Evolutionary conservation across 2,888 invertebrate genomes (phyloP), one percentile per base, ranked within the genome.

Genomic region (Drosophila antonietae): DNA sequence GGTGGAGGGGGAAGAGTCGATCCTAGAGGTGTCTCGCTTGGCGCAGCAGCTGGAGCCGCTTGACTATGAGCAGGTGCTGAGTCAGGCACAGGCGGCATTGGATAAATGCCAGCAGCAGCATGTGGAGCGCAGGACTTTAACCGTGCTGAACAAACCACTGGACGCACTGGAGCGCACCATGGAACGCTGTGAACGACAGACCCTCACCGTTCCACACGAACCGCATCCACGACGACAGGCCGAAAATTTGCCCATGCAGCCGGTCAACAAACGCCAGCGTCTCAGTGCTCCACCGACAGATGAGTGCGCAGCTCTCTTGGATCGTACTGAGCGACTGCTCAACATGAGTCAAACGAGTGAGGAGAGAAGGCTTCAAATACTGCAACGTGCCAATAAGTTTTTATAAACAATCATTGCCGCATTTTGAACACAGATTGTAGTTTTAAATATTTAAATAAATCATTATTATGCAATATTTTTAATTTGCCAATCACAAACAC

Each of bases 311-410:
- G 43, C 15, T 3, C n/a, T 65, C 3, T 2, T 71, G 46, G 46
- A 68, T 49, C 65, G 75, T 56, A 75, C 62, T 0, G 71, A 57
- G 51, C 51, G 39, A 2, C 37, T 68, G 14, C 49, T 78, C 10
- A 15, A 63, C 6, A 3, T 5, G 0, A 59, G 46, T 2, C 68
- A 71, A 12, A 31, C 47, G 6, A 47, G 9, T 14, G 71, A 65
- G 4, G 64, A 68, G 59, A 64, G 76, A 10, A 71, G 77, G 8
- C 59, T 31, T 7, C 71, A 71, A 18, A 4, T 59, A 0, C 20
- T 75, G 37, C 71, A 80, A 31, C 67, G 67, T 49, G 80, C 68
- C 65, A 63, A 78, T 35, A 65, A 68, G 65, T 68, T 63, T 53
- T 49, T 78, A 39, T 76, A 73, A 28, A 6, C 28, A 5, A 28